Conservation (phyloP, 1,140 invertebrate species). For the Drosophila eugracilis region DNA sequence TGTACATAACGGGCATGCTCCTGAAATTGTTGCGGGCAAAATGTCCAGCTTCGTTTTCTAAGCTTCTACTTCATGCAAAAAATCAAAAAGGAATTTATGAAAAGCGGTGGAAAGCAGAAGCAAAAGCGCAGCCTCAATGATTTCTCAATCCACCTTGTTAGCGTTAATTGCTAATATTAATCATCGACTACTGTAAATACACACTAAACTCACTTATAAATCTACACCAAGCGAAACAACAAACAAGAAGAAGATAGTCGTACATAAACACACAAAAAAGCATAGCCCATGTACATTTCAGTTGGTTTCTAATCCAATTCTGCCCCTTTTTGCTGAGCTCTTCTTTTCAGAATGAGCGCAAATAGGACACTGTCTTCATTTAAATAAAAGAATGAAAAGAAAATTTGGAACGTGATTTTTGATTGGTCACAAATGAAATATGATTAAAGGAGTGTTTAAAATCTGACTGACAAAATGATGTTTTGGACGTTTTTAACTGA, state of each 20-base stretch:
- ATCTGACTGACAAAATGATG: no score
- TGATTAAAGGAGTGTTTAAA: not conserved
- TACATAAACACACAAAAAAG: conserved; percentile 5
- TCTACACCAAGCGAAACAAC: conserved; percentile 16
- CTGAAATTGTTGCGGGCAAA: conserved; percentile 19
- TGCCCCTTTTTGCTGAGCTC: conserved; percentile 1
- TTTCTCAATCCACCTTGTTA: conserved; percentile 48
- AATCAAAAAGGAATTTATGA: not conserved
- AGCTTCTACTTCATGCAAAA: not conserved
- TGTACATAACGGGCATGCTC: conserved; percentile 45
- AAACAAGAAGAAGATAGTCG: conserved; percentile 10
- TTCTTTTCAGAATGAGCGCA: conserved; percentile 43
- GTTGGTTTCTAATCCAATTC: conserved; percentile 7
- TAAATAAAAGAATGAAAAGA: conserved; percentile 45
- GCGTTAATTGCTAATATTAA: conserved; percentile 51
- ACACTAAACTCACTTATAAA: conserved; percentile 32
- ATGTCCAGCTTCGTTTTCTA: conserved; percentile 32
- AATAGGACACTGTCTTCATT: conserved; percentile 45
- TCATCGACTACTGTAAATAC: conserved; percentile 70
- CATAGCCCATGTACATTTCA: conserved; percentile 32
- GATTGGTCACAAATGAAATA: not conserved
- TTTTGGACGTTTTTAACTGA: no score
- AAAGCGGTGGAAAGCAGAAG: not conserved
- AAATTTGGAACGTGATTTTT: conserved; percentile 6
- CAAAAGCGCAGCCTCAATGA: conserved; percentile 19